Evolutionary conservation across 2,113 vertebrate species (phyloP), one percentile per base, ranked within the genome.

Genomic region (Anser brachyrhynchus): DNA sequence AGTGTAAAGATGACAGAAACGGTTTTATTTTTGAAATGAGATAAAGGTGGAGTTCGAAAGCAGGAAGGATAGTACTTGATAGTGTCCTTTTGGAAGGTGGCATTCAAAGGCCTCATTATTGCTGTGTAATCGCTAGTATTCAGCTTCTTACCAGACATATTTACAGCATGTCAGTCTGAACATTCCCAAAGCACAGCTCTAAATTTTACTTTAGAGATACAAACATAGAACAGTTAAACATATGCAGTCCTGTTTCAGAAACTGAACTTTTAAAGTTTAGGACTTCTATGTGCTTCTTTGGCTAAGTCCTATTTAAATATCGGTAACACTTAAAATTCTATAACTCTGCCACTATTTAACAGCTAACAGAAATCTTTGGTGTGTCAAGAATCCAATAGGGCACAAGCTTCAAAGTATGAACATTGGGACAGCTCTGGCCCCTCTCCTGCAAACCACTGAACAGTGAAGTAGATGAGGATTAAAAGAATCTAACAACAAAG

Each of bases 281-380:
- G 97, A 98, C 93, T 97, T 98, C 87, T 95, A 90, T 96, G 97
- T 98, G 98, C 97, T 98, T 98, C 97, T 98, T 98, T 98, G 97
- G 97, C 97, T 96, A 97, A 97, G 97, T 97, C 97, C 94, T 97
- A 95, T 96, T 97, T 96, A 96, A 96, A 97, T 96, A 96, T 85
- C 15, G 31, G 10, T 85, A 95, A 97, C 82, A 96, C 75, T 96
- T 95, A 97, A 94, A 97, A 91, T 96, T 94, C 84, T 95, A 23
- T 95, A 84, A 95, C 79, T 97, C 95, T 94, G 94, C 76, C 90
- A 95, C 87, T 97, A 95, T 71, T 95, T 91, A 98, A 97, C 92
- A 97, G 77, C 93, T 96, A 98, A 97, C 91, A 97, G 95, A 96
- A 97, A 97, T 98, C 98, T 98, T 98, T 98, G 98, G 98, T 97